phyloP scores from a whole-genome alignment of 2,113 vertebrate genomes.

The Saccopteryx leptura region DNA sequence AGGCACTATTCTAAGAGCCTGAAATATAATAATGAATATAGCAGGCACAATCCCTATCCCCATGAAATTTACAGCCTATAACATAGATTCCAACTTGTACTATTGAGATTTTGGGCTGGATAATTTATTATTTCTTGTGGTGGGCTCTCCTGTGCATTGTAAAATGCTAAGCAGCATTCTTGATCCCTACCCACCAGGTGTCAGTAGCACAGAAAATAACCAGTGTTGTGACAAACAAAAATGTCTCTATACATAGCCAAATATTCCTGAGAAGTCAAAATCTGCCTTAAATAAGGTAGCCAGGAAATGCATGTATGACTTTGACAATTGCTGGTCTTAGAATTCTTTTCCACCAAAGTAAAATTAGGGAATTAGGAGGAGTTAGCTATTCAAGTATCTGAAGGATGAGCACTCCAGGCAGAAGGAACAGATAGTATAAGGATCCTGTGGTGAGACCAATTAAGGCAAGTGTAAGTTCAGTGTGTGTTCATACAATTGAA shows the following conservation, averaged over 20 bases:
- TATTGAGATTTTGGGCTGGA: not conserved
- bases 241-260: not conserved
- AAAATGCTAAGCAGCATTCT: not conserved
- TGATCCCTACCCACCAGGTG: not conserved
- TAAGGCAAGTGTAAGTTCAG: not conserved
- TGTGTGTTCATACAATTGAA: not conserved
- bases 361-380: not conserved
- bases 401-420: not conserved
- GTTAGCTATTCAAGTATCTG: not conserved
- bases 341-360: not conserved
- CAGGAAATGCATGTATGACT: not conserved
- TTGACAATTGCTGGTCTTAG: not conserved
- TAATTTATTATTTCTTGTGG: not conserved
- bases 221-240: not conserved
- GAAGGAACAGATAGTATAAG: not conserved
- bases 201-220: not conserved
- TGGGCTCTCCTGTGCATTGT: not conserved
- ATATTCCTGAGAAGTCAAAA: not conserved
- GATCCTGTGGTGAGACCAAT: not conserved
- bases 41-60: not conserved
- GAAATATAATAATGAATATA: not conserved
- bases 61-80: not conserved
- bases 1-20: not conserved
- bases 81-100: not conserved
- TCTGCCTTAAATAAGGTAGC: not conserved